These are phyloP conservation scores for Mirounga angustirostris DNA, from an alignment of 2,113 vertebrate genomes.

Conservation along the genomic window DNA sequence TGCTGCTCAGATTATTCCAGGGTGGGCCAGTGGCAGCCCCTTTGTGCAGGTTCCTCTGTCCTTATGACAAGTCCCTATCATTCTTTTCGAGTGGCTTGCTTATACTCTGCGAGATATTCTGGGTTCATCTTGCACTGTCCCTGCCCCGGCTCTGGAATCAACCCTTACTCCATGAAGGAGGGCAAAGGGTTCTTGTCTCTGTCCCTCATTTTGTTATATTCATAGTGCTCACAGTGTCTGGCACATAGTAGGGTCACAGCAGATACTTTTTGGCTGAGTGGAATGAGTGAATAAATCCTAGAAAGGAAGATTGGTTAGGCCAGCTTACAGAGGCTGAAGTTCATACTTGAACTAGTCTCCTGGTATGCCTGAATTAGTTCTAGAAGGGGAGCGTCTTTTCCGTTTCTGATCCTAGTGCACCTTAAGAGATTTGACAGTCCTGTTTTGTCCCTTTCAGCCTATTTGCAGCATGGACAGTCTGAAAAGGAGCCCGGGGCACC, in stretches of 20 bases:
- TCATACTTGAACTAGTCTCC: neutral
- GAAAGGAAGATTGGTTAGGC: neutral
- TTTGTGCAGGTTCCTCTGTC: neutral
- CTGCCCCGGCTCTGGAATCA: neutral
- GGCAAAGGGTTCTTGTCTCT: neutral
- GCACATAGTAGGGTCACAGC: neutral
- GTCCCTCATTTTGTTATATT: neutral
- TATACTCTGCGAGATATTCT: neutral
- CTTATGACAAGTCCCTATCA: neutral
- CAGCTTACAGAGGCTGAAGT: neutral
- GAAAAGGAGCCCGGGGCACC: slow-evolving; percentile 60
- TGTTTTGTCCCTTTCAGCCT: neutral
- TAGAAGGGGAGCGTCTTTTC: neutral
- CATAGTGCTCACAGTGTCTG: neutral
- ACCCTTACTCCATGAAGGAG: neutral
- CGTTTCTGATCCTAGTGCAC: neutral
- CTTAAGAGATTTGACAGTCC: neutral
- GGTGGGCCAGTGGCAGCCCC: neutral
- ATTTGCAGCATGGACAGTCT: neutral
- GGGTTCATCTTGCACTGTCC: no score
- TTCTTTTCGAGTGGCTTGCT: neutral
- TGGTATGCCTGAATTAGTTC: neutral
- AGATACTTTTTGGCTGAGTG: neutral
- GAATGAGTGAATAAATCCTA: neutral
- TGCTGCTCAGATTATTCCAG: neutral